A percentile compares a stretch with the other conserved stretches of the same genome.
Evolutionary conservation across 2,888 invertebrate species (phyloP).

Genomic region (Nomada goodeniana): DNA sequence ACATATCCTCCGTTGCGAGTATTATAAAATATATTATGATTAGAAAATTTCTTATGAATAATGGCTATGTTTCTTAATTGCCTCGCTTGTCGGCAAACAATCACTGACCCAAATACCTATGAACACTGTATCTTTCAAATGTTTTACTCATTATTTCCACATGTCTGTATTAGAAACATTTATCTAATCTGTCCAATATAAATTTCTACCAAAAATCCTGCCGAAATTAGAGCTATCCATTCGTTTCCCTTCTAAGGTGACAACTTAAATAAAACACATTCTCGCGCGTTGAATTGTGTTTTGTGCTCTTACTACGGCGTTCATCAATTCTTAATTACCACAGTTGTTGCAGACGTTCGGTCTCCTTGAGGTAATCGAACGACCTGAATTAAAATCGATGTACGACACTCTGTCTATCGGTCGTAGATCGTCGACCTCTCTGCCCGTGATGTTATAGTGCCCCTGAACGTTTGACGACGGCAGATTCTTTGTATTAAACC

Average conservation of each 20-base stretch:
- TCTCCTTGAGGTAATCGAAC: slow-evolving; percentile 64
- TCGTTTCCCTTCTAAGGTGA: background rate
- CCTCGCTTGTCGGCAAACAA: background rate
- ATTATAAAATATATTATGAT: background rate
- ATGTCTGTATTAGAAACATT: too few species aligned
- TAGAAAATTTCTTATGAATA: background rate
- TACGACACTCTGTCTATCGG: slow-evolving; percentile 71
- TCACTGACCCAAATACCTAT: background rate
- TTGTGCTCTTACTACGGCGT: slow-evolving; percentile 6
- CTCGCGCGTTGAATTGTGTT: background rate
- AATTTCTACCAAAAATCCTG: background rate
- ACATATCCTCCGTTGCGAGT: too few species aligned
- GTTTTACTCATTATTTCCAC: background rate
- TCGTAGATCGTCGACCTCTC: slow-evolving; percentile 44
- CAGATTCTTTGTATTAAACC: slow-evolving; percentile 59
- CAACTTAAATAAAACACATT: background rate
- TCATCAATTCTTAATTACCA: slow-evolving; percentile 73
- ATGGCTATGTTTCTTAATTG: background rate
- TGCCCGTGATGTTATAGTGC: slow-evolving; percentile 73
- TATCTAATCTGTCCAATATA: too few species aligned
- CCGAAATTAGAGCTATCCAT: background rate
- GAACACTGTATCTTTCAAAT: background rate
- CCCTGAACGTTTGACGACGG: slow-evolving; percentile 70
- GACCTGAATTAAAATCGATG: slow-evolving; percentile 69
- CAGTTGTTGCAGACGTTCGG: slow-evolving; percentile 79